A percentile compares a stretch with the other conserved stretches of the same genome.
Conservation (phyloP, 1,140 invertebrate species). For the Ylistrum balloti region DNA sequence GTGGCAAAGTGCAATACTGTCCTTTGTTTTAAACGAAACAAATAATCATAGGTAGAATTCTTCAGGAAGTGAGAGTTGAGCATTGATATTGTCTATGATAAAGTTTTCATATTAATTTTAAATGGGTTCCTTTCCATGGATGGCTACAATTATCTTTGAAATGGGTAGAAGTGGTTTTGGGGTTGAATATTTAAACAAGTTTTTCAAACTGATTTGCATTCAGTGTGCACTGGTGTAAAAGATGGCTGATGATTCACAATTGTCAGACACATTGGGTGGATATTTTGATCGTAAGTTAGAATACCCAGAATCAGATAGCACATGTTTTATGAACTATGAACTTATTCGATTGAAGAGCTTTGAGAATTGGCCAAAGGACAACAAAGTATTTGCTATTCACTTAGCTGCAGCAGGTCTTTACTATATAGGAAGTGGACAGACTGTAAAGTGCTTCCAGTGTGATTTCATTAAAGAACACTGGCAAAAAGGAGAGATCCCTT, state of each 20-base stretch:
- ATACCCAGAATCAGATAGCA: not conserved
- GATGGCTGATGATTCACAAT: not conserved
- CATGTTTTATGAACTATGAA: conserved; percentile 49
- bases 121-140: not conserved
- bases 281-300: conserved; percentile 13
- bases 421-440: conserved; percentile 50
- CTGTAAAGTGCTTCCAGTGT: conserved; percentile 67
- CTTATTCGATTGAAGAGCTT: conserved; percentile 87
- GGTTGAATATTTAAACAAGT: not conserved
- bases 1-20: not conserved
- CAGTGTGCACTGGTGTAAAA: not conserved
- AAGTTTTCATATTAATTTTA: not conserved
- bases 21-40: not conserved
- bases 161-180: not conserved
- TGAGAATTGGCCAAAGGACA: conserved; percentile 81
- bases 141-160: too few species aligned
- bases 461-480: conserved; percentile 57
- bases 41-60: too few species aligned
- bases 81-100: not conserved
- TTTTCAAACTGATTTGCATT: not conserved
- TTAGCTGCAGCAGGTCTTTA: conserved; percentile 87
- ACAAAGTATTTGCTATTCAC: conserved; percentile 89
- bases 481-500: conserved; percentile 57
- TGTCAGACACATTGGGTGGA: not conserved
- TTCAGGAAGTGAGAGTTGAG: too few species aligned